Percentiles rank a stretch among this genome's conserved stretches.
These are phyloP conservation scores for Caenorhabditis remanei DNA, from an alignment of 1,140 invertebrate species.

Conservation along the genomic window DNA sequence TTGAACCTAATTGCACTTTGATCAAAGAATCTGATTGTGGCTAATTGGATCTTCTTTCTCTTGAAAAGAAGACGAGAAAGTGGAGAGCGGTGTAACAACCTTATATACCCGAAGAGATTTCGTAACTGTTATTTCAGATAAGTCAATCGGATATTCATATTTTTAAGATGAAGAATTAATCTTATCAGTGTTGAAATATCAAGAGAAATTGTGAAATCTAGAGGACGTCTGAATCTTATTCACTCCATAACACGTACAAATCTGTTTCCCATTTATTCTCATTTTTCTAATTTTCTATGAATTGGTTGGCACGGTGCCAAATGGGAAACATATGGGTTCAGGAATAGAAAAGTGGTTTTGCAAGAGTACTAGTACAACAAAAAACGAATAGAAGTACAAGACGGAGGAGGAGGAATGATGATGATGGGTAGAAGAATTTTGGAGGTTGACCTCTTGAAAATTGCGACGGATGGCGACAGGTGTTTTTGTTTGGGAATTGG, in stretches of 20 bases:
- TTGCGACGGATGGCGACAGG: slow-evolving; percentile 15
- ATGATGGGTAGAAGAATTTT: neutral
- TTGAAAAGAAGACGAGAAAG: neutral
- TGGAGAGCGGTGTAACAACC: neutral
- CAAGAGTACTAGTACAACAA: neutral
- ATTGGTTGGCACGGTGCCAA: slow-evolving; percentile 25
- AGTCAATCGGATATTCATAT: too few relatives aligned
- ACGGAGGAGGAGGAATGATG: neutral
- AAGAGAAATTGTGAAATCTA: neutral
- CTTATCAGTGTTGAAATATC: neutral
- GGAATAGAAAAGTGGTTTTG: neutral
- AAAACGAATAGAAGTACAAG: neutral
- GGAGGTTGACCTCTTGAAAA: slow-evolving; percentile 29
- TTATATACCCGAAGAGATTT: neutral
- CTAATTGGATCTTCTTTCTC: slow-evolving; percentile 40
- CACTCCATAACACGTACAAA: neutral
- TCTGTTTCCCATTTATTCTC: slow-evolving; percentile 15
- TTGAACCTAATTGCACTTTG: slow-evolving; percentile 53
- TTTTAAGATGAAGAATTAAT: neutral
- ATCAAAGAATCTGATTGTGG: slow-evolving; percentile 38
- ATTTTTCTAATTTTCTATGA: slow-evolving; percentile 24
- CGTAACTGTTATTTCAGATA: neutral
- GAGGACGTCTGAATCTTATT: too few relatives aligned
- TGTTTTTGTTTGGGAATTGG: slow-evolving; percentile 2
- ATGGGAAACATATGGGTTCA: slow-evolving; percentile 30